Base-by-base conservation (phyloP, 2,113 vertebrate genomes). In the Hypocryptadius cinnamomeus region DNA sequence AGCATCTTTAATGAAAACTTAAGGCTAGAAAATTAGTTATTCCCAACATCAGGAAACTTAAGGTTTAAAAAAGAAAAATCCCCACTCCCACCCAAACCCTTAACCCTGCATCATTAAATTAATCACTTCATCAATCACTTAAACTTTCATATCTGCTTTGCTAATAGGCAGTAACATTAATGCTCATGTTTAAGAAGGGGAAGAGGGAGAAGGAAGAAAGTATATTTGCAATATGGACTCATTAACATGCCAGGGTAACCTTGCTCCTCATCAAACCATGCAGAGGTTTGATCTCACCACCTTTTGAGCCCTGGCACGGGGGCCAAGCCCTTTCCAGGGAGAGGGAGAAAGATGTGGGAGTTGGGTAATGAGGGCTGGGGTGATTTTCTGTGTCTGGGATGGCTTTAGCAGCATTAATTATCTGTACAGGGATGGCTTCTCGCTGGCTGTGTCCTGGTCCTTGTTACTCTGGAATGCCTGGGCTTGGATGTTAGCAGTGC, bases 71-170 rank as follows among this genome's bases (percentile, higher is more conserved):
- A 47, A 39, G 40, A 40, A 89, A 74, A 39, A 19, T 31, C 56
- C 64, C 71, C 25, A 5, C 54, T 66, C 50, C 76, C 54, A 48
- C 60, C 80, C 71, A 81, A 93, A 21, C 70, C 80, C 92, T 90
- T 90, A 91, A 93, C 80, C 79, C 66, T 59, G 66, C 1, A 0
- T 93, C 89, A 92, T 96, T 92, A 95, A 93, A 93, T 96, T 92
- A 95, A 91, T 95, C 94, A 94, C 89, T 95, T 95, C 91, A 94
- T 89, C 79, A 94, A 71, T 94, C 93, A 92, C 81, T 96, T 91
- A 87, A 91, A 87, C 35, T 72, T 93, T 90, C 63, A 3, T 93
- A 85, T 93, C 85, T 96, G 85, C 84, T 94, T 94, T 92, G 69
- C 95, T 95, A 90, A 96, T 93, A 87, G 81, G 92, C 73, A 69